Evolutionary conservation across 1,140 invertebrate genomes (phyloP).

Genomic region (Achatina immaculata): DNA sequence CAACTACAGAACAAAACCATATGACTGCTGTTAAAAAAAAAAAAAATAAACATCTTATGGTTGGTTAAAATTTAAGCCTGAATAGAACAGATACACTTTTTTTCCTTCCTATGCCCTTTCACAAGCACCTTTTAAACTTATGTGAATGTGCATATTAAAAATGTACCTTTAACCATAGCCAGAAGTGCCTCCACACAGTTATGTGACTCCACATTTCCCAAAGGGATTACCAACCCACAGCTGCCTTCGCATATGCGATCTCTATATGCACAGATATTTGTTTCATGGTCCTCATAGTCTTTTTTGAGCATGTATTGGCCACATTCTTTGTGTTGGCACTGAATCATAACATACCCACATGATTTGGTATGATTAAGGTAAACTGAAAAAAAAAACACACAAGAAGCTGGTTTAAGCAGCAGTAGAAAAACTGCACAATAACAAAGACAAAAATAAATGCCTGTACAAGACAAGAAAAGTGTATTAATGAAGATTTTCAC

Average conservation of each 20-base stretch:
- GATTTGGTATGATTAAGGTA: neutral
- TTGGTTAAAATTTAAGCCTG: too few species aligned
- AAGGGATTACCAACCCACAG: slow-evolving; percentile 50
- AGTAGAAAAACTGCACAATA: neutral
- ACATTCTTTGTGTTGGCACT: slow-evolving; percentile 45
- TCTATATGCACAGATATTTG: slow-evolving; percentile 45
- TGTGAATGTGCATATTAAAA: too few species aligned
- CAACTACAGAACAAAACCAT: too few species aligned
- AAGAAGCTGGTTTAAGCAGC: neutral
- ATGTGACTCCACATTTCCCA: slow-evolving; percentile 40
- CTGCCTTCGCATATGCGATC: slow-evolving; percentile 42
- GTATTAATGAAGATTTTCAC: too few species aligned
- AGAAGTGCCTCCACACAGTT: slow-evolving; percentile 48
- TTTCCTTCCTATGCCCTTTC: too few species aligned
- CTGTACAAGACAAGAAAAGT: too few species aligned
- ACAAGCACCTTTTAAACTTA: too few species aligned
- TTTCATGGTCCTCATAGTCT: slow-evolving; percentile 48
- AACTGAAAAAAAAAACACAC: slow-evolving; percentile 8
- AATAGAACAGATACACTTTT: too few species aligned
- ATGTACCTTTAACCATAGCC: slow-evolving; percentile 42
- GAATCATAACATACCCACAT: neutral
- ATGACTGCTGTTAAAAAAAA: too few species aligned
- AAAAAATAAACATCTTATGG: too few species aligned
- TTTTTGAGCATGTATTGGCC: slow-evolving; percentile 36
- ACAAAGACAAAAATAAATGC: too few species aligned